These are phyloP conservation scores for Drosophila birchii DNA, from an alignment of 2,888 invertebrate species.

Conservation along the genomic window DNA sequence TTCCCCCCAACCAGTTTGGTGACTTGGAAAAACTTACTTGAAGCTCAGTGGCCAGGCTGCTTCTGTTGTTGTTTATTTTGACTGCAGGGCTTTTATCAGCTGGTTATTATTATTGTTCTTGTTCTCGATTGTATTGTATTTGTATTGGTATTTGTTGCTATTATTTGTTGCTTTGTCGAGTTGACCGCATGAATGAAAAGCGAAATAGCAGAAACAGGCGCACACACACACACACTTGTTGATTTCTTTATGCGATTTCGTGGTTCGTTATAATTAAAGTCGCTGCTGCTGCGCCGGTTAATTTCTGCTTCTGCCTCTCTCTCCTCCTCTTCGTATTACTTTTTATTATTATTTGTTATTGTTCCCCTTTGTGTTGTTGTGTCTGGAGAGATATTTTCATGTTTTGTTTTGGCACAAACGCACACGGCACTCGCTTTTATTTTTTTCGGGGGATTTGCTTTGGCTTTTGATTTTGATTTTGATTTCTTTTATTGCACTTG, in stretches of 20 bases:
- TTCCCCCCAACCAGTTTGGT: conserved; percentile 25
- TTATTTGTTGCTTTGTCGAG: conserved; percentile 37
- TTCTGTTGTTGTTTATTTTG: conserved; percentile 5
- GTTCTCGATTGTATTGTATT: conserved; percentile 22
- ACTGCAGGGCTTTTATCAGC: conserved; percentile 49
- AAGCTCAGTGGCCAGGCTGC: conserved; percentile 55
- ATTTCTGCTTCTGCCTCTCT: conserved; percentile 7
- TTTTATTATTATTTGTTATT: conserved; percentile 34
- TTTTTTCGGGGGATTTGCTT: conserved; percentile 46
- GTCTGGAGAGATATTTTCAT: conserved; percentile 10
- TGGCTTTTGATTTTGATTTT: conserved; percentile 48
- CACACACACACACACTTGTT: conserved; percentile 66
- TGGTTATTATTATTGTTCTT: conserved; percentile 22
- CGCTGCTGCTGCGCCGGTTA: conserved; percentile 27
- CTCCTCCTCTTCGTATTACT: conserved; percentile 15
- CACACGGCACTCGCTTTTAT: conserved; percentile 41
- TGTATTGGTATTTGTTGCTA: conserved; percentile 41
- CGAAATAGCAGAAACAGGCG: conserved; percentile 54
- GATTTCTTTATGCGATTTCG: conserved; percentile 58
- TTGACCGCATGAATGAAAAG: conserved; percentile 77
- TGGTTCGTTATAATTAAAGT: conserved; percentile 48
- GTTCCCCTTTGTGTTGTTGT: conserved; percentile 32
- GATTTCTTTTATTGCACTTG: conserved; percentile 41
- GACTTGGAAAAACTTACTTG: conserved; percentile 35
- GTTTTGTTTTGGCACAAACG: conserved; percentile 48